Evolutionary conservation across 1,140 invertebrate genomes (phyloP), one percentile per base, ranked within the genome.

Genomic region (Ladona fulva): DNA sequence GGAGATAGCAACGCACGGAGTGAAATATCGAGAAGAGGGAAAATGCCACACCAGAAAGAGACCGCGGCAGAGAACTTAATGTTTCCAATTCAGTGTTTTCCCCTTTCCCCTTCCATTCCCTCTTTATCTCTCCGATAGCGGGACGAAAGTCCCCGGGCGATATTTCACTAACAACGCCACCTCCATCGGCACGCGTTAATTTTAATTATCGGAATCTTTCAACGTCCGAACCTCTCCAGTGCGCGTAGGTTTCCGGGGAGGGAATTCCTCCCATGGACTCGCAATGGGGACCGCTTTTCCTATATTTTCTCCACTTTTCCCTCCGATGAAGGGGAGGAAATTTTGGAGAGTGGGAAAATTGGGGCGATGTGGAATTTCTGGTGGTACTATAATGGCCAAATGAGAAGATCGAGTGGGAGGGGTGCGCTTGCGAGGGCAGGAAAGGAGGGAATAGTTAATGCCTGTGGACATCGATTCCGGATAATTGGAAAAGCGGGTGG

Each of bases 181-280:
- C 44, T 66, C 52, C 52, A 66, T 66, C 52, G 52, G 52, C 52
- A 66, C 52, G 52, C 52, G 52, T 66, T 66, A 66, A 66, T 66
- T 66, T 66, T 66, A 66, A 66, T 66, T 66, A 66, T 66, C 52
- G 52, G 52, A 66, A 66, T 66, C 52, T 66, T 66, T 66, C 52
- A 66, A 66, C 52, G 52, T 66, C 52, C n/a, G n/a, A 66, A 52
- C 10, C 44, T 52, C 44, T 19, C 44, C 10, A 10, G 44, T 19
- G 44, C 44, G 44, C 44, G 44, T 19, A 19, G 10, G 44, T 11
- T 52, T 11, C 10, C 44, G 44, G 19, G 10, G 10, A 66, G 52
- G n/a, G 12, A 16, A 66, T 66, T 6, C n/a, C 52, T 66, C 12
- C 52, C 44, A 10, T 19, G 44, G 10, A 52, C 10, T 52, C 44